Evolutionary conservation across 2,113 vertebrate species (phyloP).

Genomic region (Calypte anna): DNA sequence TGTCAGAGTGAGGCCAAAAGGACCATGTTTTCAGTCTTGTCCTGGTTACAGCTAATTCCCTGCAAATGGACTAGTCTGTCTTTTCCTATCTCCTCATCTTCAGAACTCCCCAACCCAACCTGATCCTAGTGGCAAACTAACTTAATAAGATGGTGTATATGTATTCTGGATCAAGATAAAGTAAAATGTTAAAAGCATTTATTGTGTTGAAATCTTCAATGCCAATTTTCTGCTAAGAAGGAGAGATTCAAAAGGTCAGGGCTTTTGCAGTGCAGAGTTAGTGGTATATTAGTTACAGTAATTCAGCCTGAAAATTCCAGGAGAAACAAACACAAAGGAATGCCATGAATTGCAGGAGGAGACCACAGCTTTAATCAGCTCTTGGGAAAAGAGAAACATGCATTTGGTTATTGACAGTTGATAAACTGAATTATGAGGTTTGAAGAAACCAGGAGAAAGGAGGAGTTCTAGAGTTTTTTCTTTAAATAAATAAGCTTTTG

Average conservation of each 20-base stretch:
- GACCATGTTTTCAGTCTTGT: slow-evolving; percentile 17
- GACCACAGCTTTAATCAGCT: slow-evolving; percentile 79
- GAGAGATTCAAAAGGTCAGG: slow-evolving; percentile 75
- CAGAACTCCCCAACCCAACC: slow-evolving; percentile 55
- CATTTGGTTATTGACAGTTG: slow-evolving; percentile 72
- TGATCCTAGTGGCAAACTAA: slow-evolving; percentile 64
- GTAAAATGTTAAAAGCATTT: slow-evolving; percentile 70
- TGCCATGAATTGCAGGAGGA: slow-evolving; percentile 71
- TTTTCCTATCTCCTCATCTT: slow-evolving; percentile 64
- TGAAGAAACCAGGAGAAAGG: slow-evolving; percentile 31
- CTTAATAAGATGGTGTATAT: slow-evolving; percentile 63
- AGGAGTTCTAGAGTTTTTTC: neutral
- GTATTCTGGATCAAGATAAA: slow-evolving; percentile 75
- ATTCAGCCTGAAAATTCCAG: slow-evolving; percentile 80
- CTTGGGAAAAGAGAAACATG: slow-evolving; percentile 73
- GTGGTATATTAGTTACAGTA: slow-evolving; percentile 80
- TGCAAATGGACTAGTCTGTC: slow-evolving; percentile 53
- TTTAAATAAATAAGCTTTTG: slow-evolving; percentile 13
- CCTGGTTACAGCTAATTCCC: slow-evolving; percentile 19
- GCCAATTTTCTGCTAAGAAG: slow-evolving; percentile 77
- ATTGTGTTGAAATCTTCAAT: slow-evolving; percentile 76
- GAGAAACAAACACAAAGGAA: slow-evolving; percentile 76
- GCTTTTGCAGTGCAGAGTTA: slow-evolving; percentile 68
- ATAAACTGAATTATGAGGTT: slow-evolving; percentile 65
- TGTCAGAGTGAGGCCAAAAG: slow-evolving; percentile 44